A percentile compares a stretch with the other conserved stretches of the same genome.
These are phyloP conservation scores for Pollicipes pollicipes DNA, from an alignment of 1,140 invertebrate species.

Conservation along the genomic window DNA sequence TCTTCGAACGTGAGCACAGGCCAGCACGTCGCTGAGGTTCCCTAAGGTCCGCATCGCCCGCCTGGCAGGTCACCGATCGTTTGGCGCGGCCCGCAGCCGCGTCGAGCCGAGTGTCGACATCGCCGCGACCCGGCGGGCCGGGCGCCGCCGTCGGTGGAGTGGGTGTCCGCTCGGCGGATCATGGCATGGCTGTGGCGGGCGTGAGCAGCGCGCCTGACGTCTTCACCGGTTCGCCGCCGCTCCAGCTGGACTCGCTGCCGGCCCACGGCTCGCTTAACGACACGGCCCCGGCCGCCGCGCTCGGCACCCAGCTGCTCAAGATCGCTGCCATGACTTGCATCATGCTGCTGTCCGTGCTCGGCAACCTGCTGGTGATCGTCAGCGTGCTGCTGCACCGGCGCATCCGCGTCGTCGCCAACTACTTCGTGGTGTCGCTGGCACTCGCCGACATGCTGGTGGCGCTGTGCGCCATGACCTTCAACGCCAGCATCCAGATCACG, in stretches of 20 bases:
- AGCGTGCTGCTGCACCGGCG: conserved; percentile 50
- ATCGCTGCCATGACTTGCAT: conserved; percentile 57
- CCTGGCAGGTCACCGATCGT: too few species aligned
- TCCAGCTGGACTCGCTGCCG: not conserved
- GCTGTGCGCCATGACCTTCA: conserved; percentile 86
- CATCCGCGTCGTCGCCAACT: conserved; percentile 73
- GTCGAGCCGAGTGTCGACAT: too few species aligned
- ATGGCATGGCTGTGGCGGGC: not conserved
- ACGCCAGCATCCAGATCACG: conserved; percentile 64
- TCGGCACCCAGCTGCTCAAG: conserved; percentile 36
- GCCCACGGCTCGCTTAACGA: not conserved
- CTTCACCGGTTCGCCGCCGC: not conserved
- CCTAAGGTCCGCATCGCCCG: too few species aligned
- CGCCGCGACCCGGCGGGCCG: too few species aligned
- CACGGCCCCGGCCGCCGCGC: not conserved
- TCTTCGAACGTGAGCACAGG: too few species aligned
- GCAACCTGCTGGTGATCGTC: conserved; percentile 68
- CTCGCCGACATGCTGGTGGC: conserved; percentile 82
- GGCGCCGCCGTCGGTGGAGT: too few species aligned
- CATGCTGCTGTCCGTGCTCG: conserved; percentile 66
- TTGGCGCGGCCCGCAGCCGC: too few species aligned
- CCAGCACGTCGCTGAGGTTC: too few species aligned
- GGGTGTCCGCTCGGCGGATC: not conserved
- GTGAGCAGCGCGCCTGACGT: not conserved
- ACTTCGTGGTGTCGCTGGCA: conserved; percentile 81